phyloP scores from a whole-genome alignment of 2,888 invertebrate genomes.

The Cremastobaeus sp. region DNA sequence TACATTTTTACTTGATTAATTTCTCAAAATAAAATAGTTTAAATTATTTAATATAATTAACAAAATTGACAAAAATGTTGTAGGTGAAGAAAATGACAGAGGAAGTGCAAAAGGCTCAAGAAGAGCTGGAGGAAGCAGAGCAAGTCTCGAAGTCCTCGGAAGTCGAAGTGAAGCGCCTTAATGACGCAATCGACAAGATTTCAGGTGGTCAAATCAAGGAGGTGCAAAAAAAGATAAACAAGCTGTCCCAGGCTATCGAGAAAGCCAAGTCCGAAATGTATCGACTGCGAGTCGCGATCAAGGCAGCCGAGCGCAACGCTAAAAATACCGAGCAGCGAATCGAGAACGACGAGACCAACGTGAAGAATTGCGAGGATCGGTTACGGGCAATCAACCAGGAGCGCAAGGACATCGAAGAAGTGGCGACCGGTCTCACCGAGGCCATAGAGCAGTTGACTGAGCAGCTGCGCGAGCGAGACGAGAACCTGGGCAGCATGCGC shows the following conservation, averaged over 20 bases:
- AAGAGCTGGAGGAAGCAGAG: constrained; percentile 81
- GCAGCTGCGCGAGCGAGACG: constrained; percentile 81
- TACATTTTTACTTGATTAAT: too few species aligned
- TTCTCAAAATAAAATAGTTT: too few species aligned
- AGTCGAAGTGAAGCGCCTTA: constrained; percentile 83
- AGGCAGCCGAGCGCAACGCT: constrained; percentile 84
- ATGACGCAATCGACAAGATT: constrained; percentile 84
- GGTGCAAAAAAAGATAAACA: constrained; percentile 85
- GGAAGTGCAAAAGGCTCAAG: constrained; percentile 79
- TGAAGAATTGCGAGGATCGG: constrained; percentile 84
- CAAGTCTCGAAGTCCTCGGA: constrained; percentile 82
- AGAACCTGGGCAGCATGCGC: constrained; percentile 81
- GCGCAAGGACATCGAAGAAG: constrained; percentile 81
- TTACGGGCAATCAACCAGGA: constrained; percentile 81
- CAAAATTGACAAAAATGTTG: not conserved
- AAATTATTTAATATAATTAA: constrained; percentile 1
- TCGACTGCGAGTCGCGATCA: constrained; percentile 84
- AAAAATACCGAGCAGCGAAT: constrained; percentile 88
- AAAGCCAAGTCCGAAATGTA: constrained; percentile 85
- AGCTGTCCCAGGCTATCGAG: constrained; percentile 84
- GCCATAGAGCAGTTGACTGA: constrained; percentile 81
- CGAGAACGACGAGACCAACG: constrained; percentile 85
- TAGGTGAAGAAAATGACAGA: constrained; percentile 79
- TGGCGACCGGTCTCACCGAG: constrained; percentile 80
- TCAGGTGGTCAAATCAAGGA: constrained; percentile 85